Evolutionary conservation across 2,888 invertebrate species (phyloP).

Genomic region (Megastigmus dorsalis): DNA sequence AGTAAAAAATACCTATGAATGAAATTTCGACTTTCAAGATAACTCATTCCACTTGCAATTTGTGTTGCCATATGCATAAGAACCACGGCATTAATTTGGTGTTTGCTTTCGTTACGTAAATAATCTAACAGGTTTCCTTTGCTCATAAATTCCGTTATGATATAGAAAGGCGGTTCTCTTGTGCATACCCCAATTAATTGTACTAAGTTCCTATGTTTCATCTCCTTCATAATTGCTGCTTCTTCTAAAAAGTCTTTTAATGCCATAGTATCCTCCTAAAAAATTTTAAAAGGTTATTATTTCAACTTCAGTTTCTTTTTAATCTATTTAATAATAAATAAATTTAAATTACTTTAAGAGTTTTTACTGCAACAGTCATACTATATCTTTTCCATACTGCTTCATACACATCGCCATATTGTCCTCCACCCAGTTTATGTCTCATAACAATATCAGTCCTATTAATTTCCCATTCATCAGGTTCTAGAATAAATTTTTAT

Average conservation of each 20-base stretch:
- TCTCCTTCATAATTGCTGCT: conserved; percentile 99
- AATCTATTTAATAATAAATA: conserved; percentile 69
- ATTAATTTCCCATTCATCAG: conserved; percentile 98
- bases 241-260: conserved; percentile 99
- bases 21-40: conserved; percentile 95
- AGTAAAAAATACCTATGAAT: conserved; percentile 85
- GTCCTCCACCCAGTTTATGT: conserved; percentile 96
- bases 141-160: conserved; percentile 99
- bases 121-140: conserved; percentile 98
- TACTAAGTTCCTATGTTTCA: conserved; percentile 99
- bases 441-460: conserved; percentile 98
- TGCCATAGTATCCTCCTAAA: conserved; percentile 97
- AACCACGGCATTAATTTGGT: conserved; percentile 94
- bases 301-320: conserved; percentile 80
- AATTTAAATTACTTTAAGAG: conserved; percentile 82
- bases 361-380: conserved; percentile 98
- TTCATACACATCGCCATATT: conserved; percentile 96
- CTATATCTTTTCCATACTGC: conserved; percentile 96
- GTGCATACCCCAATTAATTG: conserved; percentile 99
- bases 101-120: conserved; percentile 89
- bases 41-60: conserved; percentile 99
- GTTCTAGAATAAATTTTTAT: conserved; percentile 79
- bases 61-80: conserved; percentile 99
- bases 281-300: conserved; percentile 31
- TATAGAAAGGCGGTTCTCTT: conserved; percentile 98